Base-by-base conservation (phyloP, 2,113 vertebrate species). In the Ivindomyrus marchei region DNA sequence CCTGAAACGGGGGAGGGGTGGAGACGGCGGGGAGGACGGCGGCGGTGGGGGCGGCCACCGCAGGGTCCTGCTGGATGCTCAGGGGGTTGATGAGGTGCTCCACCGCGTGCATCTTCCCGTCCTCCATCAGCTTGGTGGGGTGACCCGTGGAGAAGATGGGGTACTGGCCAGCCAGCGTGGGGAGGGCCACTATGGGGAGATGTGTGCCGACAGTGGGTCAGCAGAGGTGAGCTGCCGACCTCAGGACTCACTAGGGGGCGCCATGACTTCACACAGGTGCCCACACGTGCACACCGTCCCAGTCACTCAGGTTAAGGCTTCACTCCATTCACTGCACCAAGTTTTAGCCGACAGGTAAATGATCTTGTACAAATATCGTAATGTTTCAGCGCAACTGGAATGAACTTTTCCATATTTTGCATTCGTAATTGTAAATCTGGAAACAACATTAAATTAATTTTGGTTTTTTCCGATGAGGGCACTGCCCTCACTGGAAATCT, bases 81-180 rank as follows among this genome's bases (percentile, higher is more conserved):
- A 99, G 96, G 80, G 98, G 98, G 94, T 97, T 99, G 85, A 99
- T 96, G 91, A 99, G 97, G 92, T 99, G 98, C 93, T 99, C 98
- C 49, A 99, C 94, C 0, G 97, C 39, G 58, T 99, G 98, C 89
- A 99, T 96, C 95, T 99, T 99, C 13, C 97, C 98, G 0, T 99
- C 98, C 94, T 99, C 98, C 58, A 99, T 97, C 92, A 99, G 95
- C 92, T 99, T 99, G 91, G 97, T 95, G 2, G 97, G 92, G 0
- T 97, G 96, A 1, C 96, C 95, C 0, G 97, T 93, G 91, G 97
- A 98, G 92, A 99, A 99, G 94, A 99, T 93, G 92, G 97, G 97
- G 94, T 99, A 99, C 93, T 99, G 98, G 42, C 96, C 96, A 83
- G 97, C 94, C 0, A 99, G 96, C 80, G 97, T 94, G 70, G 96